These are phyloP conservation scores for Syngnathus floridae DNA, from an alignment of 2,113 vertebrate species.

Conservation along the genomic window DNA sequence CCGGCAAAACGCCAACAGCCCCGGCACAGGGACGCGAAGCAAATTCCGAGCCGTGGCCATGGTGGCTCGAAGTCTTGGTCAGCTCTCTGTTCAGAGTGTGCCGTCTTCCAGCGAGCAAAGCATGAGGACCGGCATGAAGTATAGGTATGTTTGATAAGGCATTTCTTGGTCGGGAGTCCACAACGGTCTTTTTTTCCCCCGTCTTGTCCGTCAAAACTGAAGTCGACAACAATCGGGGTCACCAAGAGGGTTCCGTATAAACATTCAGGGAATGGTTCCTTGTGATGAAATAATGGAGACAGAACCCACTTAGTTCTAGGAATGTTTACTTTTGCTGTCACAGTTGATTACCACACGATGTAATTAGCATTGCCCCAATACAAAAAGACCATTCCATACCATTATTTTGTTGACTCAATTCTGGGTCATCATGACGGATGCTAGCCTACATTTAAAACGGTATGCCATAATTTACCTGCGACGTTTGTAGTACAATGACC, in stretches of 20 bases:
- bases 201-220: not conserved
- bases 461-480: too few species aligned
- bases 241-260: not conserved
- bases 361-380: too few species aligned
- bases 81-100: conserved; percentile 83
- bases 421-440: too few species aligned
- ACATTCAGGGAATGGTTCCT: not conserved
- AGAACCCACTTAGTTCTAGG: not conserved
- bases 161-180: not conserved
- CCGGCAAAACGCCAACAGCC: conserved; percentile 84
- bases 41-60: conserved; percentile 90
- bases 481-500: too few species aligned
- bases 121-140: conserved; percentile 86
- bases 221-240: not conserved
- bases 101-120: conserved; percentile 76
- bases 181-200: not conserved
- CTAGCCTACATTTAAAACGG: too few species aligned
- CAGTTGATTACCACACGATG: not conserved
- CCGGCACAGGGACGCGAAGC: conserved; percentile 79
- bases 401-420: too few species aligned
- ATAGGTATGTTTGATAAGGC: conserved; percentile 73
- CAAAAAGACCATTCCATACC: too few species aligned
- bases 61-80: conserved; percentile 91
- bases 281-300: not conserved
- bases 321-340: not conserved